Percentiles rank a stretch among this genome's conserved stretches.
These are phyloP conservation scores for Channa argus DNA, from an alignment of 2,113 vertebrate genomes.

Conservation along the genomic window DNA sequence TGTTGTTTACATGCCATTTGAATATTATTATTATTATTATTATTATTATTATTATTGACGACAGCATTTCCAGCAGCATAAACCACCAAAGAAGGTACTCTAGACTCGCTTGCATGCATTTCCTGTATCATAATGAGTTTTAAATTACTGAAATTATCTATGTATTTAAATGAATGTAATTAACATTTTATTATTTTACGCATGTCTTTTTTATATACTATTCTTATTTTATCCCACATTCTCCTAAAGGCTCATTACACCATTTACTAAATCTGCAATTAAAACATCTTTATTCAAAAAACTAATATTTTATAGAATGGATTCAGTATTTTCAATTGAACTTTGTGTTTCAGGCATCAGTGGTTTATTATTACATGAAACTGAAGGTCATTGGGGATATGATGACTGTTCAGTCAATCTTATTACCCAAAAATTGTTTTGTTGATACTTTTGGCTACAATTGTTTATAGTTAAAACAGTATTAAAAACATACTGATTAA, in stretches of 20 bases:
- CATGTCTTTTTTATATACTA: conserved; percentile 77
- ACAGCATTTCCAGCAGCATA: conserved; percentile 68
- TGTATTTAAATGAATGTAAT: conserved; percentile 87
- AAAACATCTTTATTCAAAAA: conserved; percentile 75
- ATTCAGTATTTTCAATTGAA: conserved; percentile 48
- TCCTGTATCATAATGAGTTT: conserved; percentile 77
- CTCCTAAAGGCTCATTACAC: conserved; percentile 73
- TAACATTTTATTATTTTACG: conserved; percentile 79
- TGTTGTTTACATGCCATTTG: conserved; percentile 55
- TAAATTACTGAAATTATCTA: conserved; percentile 73
- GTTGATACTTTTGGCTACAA: too few relatives aligned
- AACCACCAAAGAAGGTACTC: conserved; percentile 84
- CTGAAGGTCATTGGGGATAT: not conserved
- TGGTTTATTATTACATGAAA: conserved; percentile 4
- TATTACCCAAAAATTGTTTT: not conserved
- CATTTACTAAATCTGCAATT: conserved; percentile 80
- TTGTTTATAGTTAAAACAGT: too few relatives aligned
- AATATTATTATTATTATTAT: conserved; percentile 49
- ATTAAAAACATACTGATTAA: too few relatives aligned
- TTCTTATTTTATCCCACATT: conserved; percentile 73
- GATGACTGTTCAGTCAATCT: not conserved
- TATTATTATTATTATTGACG: conserved; percentile 50
- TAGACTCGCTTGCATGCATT: conserved; percentile 81
- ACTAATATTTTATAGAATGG: conserved; percentile 38
- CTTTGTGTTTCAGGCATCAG: conserved; percentile 4